Conservation (phyloP, 2,888 invertebrate species). For the Xylocampa areola region DNA sequence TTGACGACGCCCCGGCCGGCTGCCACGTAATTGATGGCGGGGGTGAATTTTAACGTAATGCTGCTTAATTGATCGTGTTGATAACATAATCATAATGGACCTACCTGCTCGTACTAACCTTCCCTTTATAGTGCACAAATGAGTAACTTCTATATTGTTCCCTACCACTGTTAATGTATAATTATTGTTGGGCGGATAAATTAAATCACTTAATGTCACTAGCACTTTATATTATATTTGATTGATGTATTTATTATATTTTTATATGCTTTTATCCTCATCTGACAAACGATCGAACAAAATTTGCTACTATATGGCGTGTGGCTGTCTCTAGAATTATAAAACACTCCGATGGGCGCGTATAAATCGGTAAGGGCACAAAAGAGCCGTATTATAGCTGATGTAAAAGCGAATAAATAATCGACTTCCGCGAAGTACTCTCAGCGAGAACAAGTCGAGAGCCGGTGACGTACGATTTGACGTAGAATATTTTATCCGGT, state of each 20-base stretch:
- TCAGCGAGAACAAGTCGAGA: slow-evolving; percentile 83
- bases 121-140: slow-evolving; percentile 73
- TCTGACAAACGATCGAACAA: slow-evolving; percentile 54
- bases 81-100: slow-evolving; percentile 80
- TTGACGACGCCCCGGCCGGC: slow-evolving; percentile 65
- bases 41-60: slow-evolving; percentile 85
- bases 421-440: slow-evolving; percentile 86
- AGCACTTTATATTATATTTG: too few relatives aligned
- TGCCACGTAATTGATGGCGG: slow-evolving; percentile 80
- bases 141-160: slow-evolving; percentile 73
- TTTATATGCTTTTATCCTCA: slow-evolving; percentile 7
- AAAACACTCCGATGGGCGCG: slow-evolving; percentile 71
- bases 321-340: slow-evolving; percentile 60
- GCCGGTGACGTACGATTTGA: slow-evolving; percentile 89
- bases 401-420: slow-evolving; percentile 87
- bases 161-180: too few relatives aligned
- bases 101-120: slow-evolving; percentile 69
- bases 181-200: too few relatives aligned
- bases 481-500: slow-evolving; percentile 88
- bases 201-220: too few relatives aligned
- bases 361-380: slow-evolving; percentile 82
- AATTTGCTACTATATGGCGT: slow-evolving; percentile 56
- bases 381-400: slow-evolving; percentile 80
- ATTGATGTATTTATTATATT: not conserved
- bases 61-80: slow-evolving; percentile 84